Conservation (phyloP, 2,797 vertebrate genomes). For the Lagorchestes hirsutus region DNA sequence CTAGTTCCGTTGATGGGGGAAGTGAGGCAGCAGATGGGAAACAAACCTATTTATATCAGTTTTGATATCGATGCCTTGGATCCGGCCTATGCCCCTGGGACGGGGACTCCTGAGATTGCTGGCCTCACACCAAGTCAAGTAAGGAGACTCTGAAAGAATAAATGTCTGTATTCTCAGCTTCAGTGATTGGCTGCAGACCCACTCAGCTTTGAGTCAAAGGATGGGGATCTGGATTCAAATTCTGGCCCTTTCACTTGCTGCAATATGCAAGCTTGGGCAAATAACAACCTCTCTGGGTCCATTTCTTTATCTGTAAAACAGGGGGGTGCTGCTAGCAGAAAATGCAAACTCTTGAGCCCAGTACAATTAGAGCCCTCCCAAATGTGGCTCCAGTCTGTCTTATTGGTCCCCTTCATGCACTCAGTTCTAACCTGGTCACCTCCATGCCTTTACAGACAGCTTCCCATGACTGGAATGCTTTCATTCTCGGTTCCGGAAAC, state of each 20-base stretch:
- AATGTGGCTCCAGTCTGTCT: neutral
- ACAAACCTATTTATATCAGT: constrained; percentile 91
- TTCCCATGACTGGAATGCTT: neutral
- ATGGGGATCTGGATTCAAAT: neutral
- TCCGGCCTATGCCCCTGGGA: constrained; percentile 94
- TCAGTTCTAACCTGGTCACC: neutral
- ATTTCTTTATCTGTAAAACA: neutral
- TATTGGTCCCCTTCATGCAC: neutral
- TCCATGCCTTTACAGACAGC: neutral
- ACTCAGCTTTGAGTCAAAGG: neutral
- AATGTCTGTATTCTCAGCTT: accelerated
- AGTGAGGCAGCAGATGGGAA: constrained; percentile 91
- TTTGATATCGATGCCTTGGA: constrained; percentile 96
- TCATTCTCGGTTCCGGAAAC: neutral
- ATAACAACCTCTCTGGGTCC: neutral
- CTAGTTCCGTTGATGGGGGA: constrained; percentile 93
- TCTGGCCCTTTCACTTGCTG: neutral
- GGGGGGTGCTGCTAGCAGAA: neutral
- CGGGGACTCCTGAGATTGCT: constrained; percentile 94
- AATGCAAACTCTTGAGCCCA: neutral
- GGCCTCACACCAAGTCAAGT: constrained; percentile 96
- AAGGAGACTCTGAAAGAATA: neutral
- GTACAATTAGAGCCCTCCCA: neutral
- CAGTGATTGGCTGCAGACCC: neutral
- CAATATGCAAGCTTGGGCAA: neutral